Evolutionary conservation across 1,140 invertebrate species (phyloP).

Genomic region (Microplitis mediator): DNA sequence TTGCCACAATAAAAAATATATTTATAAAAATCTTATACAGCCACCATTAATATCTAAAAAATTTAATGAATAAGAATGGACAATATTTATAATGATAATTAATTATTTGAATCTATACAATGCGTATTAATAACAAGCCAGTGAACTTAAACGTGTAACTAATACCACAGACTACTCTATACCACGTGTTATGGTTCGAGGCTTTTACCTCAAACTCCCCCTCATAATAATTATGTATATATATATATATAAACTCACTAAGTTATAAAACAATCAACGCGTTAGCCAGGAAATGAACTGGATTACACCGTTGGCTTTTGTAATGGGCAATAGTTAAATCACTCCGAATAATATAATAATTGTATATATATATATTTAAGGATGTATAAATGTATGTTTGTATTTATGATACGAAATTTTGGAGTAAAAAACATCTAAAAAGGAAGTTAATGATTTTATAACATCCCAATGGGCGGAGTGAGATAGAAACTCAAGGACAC

Average conservation of each 20-base stretch:
- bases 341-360: neutral
- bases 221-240: neutral
- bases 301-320: slow-evolving; percentile 1
- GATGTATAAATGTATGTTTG: neutral
- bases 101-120: no score
- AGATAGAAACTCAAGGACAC: neutral
- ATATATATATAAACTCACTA: neutral
- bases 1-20: no score
- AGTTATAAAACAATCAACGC: slow-evolving; percentile 6
- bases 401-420: no score
- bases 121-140: neutral
- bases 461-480: neutral
- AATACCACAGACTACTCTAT: neutral
- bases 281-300: slow-evolving; percentile 2
- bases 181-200: neutral
- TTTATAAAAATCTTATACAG: no score
- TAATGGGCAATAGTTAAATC: neutral
- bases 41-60: no score
- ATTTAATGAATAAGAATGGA: no score
- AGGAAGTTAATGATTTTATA: neutral
- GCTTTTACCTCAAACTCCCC: neutral
- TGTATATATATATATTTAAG: neutral
- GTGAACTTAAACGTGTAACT: neutral
- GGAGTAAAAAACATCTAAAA: neutral
- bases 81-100: no score